Percentiles rank a stretch among this genome's conserved stretches.
phyloP scores from a whole-genome alignment of 92 coral and sea anemone species.

The Epizoanthus fatuus region DNA sequence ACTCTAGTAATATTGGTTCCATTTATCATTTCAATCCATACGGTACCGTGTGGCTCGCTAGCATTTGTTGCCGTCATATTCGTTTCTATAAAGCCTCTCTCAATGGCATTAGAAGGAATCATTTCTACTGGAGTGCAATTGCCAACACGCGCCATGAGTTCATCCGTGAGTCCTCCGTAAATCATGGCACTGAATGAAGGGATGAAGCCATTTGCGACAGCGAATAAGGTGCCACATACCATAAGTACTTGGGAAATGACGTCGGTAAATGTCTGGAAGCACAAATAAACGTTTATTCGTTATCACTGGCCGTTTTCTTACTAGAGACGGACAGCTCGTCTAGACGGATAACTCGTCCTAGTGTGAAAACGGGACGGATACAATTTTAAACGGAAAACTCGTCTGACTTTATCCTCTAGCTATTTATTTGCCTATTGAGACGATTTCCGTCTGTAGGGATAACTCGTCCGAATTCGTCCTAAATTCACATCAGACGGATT shows the following conservation, averaged over 20 bases:
- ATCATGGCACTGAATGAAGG: constrained; percentile 92
- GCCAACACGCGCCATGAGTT: constrained; percentile 58
- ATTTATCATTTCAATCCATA: too few species aligned
- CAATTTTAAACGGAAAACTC: too few species aligned
- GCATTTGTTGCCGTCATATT: too few species aligned
- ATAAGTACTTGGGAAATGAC: constrained; percentile 77
- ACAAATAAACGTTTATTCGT: not conserved
- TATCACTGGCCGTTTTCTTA: not conserved
- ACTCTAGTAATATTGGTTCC: too few species aligned
- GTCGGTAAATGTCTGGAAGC: constrained; percentile 73
- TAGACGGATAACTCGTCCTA: too few species aligned
- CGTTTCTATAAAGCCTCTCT: not conserved
- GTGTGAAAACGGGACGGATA: too few species aligned
- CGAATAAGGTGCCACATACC: constrained; percentile 92
- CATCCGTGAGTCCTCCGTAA: constrained; percentile 90
- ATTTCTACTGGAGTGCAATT: constrained; percentile 25
- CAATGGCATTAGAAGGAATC: not conserved
- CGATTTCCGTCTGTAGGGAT: too few species aligned
- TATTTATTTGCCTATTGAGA: too few species aligned
- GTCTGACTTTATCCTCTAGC: too few species aligned
- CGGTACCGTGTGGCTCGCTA: too few species aligned
- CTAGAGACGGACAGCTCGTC: not conserved
- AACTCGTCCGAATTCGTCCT: too few species aligned
- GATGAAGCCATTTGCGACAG: constrained; percentile 92
- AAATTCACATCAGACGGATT: too few species aligned